A percentile compares a stretch with the other conserved stretches of the same genome.
Conservation (phyloP, 2,797 vertebrate species). For the Gambelia wislizenii region DNA sequence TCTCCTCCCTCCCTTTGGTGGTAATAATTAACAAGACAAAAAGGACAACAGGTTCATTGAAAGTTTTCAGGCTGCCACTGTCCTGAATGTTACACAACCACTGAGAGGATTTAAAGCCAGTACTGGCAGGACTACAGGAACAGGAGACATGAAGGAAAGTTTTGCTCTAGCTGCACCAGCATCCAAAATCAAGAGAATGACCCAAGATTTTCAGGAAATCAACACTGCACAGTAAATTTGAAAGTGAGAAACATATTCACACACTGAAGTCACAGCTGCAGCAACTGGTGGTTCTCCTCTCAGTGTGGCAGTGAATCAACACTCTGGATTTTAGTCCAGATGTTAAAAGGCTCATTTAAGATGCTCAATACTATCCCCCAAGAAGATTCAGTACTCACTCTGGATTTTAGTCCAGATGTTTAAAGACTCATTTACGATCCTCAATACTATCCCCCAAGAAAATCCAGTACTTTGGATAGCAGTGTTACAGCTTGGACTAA, state of each 20-base stretch:
- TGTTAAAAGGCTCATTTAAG: too few relatives aligned
- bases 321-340: too few relatives aligned
- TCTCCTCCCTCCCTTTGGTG: neutral
- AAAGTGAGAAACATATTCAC: neutral
- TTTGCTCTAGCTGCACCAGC: slow-evolving; percentile 22
- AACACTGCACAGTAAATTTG: slow-evolving; percentile 35
- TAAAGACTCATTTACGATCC: too few relatives aligned
- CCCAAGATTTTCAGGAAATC: slow-evolving; percentile 45
- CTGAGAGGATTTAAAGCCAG: neutral
- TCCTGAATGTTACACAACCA: slow-evolving; percentile 29
- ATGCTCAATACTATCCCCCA: too few relatives aligned
- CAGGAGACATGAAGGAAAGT: slow-evolving; percentile 15
- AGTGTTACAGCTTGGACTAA: too few relatives aligned
- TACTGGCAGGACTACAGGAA: slow-evolving; percentile 23
- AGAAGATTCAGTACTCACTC: too few relatives aligned
- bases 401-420: too few relatives aligned
- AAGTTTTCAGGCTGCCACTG: slow-evolving; percentile 13
- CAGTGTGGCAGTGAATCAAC: too few relatives aligned
- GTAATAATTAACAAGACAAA: neutral
- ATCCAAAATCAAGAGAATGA: slow-evolving; percentile 35
- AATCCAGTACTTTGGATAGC: too few relatives aligned
- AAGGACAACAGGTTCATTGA: slow-evolving; percentile 26
- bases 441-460: too few relatives aligned
- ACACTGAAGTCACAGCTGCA: neutral
- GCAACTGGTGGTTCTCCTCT: neutral